These are phyloP conservation scores for Platygyra sinensis DNA, from an alignment of 64 coral and sea anemone species.

Conservation along the genomic window DNA sequence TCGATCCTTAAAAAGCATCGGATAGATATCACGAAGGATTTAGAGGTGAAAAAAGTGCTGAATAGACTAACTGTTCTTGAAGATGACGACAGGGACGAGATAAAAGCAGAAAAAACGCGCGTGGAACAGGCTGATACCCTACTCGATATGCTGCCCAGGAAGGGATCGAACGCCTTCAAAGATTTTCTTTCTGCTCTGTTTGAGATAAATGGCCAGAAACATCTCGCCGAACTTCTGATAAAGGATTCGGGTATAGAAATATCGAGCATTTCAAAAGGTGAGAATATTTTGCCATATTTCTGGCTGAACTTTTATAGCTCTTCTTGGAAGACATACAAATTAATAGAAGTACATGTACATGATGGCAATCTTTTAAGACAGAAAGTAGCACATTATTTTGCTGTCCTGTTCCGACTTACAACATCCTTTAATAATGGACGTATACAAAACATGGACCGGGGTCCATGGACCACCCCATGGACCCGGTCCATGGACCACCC, in stretches of 20 bases:
- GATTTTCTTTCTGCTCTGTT: slow-evolving; percentile 64
- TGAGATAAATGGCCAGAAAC: slow-evolving; percentile 7
- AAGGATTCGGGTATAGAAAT: slow-evolving; percentile 35
- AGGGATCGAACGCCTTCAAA: slow-evolving; percentile 58
- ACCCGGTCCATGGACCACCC: too few species aligned
- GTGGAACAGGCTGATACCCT: slow-evolving; percentile 35
- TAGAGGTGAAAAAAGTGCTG: slow-evolving; percentile 60
- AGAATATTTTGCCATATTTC: too few species aligned
- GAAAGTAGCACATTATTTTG: too few species aligned
- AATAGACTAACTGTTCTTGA: slow-evolving; percentile 52
- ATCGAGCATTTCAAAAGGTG: slow-evolving; percentile 15
- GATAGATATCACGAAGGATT: slow-evolving; percentile 37
- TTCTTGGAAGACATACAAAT: too few species aligned
- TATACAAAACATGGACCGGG: too few species aligned
- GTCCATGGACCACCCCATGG: too few species aligned
- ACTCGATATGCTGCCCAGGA: slow-evolving; percentile 68
- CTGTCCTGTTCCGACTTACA: too few species aligned
- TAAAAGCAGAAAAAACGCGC: slow-evolving; percentile 40
- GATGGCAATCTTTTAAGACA: too few species aligned
- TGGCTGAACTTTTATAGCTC: too few species aligned
- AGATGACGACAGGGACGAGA: slow-evolving; percentile 69
- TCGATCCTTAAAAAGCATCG: slow-evolving; percentile 56
- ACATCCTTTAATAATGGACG: too few species aligned
- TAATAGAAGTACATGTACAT: too few species aligned
- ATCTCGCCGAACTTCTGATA: slow-evolving; percentile 50